phyloP scores from a whole-genome alignment of 2,888 invertebrate genomes.

The Tanytarsus gracilentus region DNA sequence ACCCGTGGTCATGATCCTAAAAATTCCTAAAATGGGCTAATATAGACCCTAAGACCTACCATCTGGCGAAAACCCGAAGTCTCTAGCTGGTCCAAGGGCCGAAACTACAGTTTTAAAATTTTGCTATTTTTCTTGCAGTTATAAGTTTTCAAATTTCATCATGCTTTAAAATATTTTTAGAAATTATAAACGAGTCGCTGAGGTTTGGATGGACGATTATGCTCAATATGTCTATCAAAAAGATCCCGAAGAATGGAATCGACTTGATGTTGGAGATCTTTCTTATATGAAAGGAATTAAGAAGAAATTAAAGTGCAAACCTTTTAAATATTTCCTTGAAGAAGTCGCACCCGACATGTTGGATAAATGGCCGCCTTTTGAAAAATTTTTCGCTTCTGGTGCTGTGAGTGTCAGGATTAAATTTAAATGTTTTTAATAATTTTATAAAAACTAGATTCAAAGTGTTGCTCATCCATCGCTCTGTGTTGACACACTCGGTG shows the following conservation, averaged over 20 bases:
- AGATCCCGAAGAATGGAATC: conserved; percentile 59
- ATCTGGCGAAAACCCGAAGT: too few relatives aligned
- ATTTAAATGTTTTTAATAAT: not conserved
- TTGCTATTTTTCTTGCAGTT: too few relatives aligned
- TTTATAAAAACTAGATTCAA: conserved; percentile 48
- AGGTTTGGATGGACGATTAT: conserved; percentile 99
- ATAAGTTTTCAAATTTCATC: too few relatives aligned
- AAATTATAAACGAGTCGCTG: conserved; percentile 86
- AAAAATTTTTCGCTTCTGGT: conserved; percentile 68
- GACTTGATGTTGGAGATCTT: conserved; percentile 74
- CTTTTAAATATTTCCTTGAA: conserved; percentile 92
- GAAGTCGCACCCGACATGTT: conserved; percentile 84
- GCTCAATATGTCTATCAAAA: conserved; percentile 74
- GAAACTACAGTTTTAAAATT: too few relatives aligned
- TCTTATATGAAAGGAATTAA: conserved; percentile 67
- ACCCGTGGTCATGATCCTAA: too few relatives aligned
- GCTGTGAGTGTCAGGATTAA: conserved; percentile 47
- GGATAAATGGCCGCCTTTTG: conserved; percentile 76
- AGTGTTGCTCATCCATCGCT: conserved; percentile 53
- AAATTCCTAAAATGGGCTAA: too few relatives aligned
- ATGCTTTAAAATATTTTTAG: too few relatives aligned
- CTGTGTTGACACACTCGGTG: conserved; percentile 61
- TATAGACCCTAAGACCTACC: too few relatives aligned
- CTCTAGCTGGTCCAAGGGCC: too few relatives aligned
- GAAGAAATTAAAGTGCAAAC: conserved; percentile 67